Conservation (phyloP, 2,888 invertebrate genomes). For the Parapristionchus giblindavisi region DNA sequence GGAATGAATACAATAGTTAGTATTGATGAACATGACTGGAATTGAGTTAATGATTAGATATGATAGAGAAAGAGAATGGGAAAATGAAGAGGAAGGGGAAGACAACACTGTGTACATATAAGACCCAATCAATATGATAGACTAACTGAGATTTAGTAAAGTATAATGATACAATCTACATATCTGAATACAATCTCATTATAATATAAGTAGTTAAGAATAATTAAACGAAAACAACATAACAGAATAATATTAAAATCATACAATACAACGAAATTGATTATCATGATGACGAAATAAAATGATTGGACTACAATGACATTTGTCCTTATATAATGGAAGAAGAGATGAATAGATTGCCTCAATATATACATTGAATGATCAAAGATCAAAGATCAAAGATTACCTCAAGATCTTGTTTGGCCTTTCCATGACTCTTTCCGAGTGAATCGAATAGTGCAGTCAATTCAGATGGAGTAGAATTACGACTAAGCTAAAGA, state of each 20-base stretch:
- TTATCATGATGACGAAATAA: slow-evolving; percentile 15
- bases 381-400: not conserved
- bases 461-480: slow-evolving; percentile 11
- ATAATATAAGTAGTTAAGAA: not conserved
- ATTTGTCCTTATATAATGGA: slow-evolving; percentile 8
- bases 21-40: too few species aligned
- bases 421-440: slow-evolving; percentile 29
- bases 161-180: too few species aligned
- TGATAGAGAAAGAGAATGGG: not conserved
- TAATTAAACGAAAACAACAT: not conserved
- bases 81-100: not conserved
- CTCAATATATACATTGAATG: not conserved
- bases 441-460: slow-evolving; percentile 15
- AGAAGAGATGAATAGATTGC: not conserved
- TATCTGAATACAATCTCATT: too few species aligned
- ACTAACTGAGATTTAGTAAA: too few species aligned
- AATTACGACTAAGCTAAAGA: slow-evolving; percentile 8
- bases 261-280: slow-evolving; percentile 20
- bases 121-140: too few species aligned
- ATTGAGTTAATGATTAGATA: not conserved
- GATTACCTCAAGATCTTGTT: slow-evolving; percentile 26
- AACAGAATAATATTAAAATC: not conserved
- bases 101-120: too few species aligned
- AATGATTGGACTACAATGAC: not conserved
- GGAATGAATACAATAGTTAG: too few species aligned